Evolutionary conservation across 2,888 invertebrate genomes (phyloP).

Genomic region (Tenthredo mesomela): DNA sequence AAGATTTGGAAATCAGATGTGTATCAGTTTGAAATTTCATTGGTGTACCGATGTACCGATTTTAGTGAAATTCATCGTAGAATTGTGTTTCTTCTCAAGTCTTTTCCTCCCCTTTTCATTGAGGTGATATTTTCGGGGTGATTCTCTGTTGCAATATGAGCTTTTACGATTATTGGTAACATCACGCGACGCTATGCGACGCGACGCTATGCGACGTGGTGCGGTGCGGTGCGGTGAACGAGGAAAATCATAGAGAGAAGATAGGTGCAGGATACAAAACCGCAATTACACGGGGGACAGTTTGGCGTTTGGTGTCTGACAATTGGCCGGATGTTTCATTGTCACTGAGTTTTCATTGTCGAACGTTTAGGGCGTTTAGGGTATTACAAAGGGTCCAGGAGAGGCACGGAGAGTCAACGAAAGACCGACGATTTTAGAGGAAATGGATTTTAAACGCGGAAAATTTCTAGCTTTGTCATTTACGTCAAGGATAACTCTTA

Average conservation of each 20-base stretch:
- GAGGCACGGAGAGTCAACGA: constrained; percentile 32
- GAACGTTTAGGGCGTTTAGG: constrained; percentile 50
- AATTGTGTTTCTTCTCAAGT: background rate
- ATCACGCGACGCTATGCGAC: background rate
- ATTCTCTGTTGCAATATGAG: background rate
- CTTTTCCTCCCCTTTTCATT: background rate
- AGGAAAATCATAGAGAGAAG: background rate
- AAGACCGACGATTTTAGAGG: constrained; percentile 61
- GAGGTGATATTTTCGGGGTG: background rate
- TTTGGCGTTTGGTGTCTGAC: constrained; percentile 63
- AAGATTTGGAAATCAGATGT: background rate
- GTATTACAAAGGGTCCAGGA: constrained; percentile 25
- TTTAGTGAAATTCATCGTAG: background rate
- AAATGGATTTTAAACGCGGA: constrained; percentile 70
- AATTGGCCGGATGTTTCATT: constrained; percentile 78
- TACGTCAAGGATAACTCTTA: constrained; percentile 34
- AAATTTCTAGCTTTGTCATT: constrained; percentile 68
- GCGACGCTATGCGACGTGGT: background rate
- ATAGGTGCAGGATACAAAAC: constrained; percentile 39
- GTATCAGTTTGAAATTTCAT: background rate
- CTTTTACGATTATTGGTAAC: background rate
- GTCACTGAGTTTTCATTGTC: constrained; percentile 57
- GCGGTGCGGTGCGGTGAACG: background rate
- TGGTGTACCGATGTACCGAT: background rate
- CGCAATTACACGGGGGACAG: constrained; percentile 52